Base-by-base conservation (phyloP, 2,113 vertebrate genomes). In the Planiliza haematocheilus region DNA sequence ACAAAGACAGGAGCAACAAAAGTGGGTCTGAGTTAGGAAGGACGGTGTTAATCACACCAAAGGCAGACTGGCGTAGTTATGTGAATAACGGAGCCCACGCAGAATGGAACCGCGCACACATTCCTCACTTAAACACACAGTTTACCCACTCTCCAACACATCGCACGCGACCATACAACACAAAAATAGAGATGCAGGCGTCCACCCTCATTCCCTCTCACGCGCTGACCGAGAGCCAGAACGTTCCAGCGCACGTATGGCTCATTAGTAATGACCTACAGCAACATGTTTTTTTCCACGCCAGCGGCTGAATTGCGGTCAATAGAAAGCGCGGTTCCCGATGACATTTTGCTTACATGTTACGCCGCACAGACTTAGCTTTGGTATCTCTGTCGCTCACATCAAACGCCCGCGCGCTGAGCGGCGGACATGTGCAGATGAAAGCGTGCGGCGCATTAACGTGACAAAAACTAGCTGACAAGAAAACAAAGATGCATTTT, bases 1-100 rank as follows among this genome's bases (percentile, higher is more conserved):
- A 84, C 74, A 80, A 84, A 83, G 78, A 74, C 75, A 71, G 81
- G 60, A 74, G 70, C 81, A 82, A 64, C 77, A 68, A 61, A 86
- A 82, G 82, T 83, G 79, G 82, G 76, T 77, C n/a, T 51, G 60
- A 80, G 72, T 79, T 55, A 17, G 45, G 59, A 70, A 74, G 80
- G 65, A 82, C 60, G 17, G 41, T 52, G 75, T 81, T 87, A 79
- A 83, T 88, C 71, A 73, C 39, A 43, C 61, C 52, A 18, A 70
- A 74, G 48, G 70, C 56, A 74, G 67, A 72, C 45, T 48, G 66
- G 67, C 58, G 24, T 13, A 17, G 50, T 59, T 51, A 9, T 61
- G 52, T 81, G 66, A 83, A 83, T 70, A 77, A 82, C 75, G 43
- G 77, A 48, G 20, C 64, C 72, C 56, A 70, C 63, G 36, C 53